Evolutionary conservation across 2,113 vertebrate species (phyloP).

Genomic region (Cyanoramphus novaezelandiae): DNA sequence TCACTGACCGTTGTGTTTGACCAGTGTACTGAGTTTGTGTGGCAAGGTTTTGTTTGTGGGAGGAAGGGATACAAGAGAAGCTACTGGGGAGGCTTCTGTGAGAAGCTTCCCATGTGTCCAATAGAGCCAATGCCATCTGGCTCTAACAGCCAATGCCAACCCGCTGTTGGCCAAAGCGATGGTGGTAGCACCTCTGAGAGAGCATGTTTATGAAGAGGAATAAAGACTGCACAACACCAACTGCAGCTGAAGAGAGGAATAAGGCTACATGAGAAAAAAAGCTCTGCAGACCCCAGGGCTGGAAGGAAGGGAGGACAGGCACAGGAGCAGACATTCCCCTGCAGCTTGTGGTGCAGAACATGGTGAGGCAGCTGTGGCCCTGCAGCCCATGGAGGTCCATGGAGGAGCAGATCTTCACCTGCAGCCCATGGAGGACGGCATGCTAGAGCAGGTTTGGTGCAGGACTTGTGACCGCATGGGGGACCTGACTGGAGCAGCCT

Average conservation of each 20-base stretch:
- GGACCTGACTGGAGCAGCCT: too few relatives aligned
- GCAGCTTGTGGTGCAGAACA: fast-evolving
- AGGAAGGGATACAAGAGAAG: background rate
- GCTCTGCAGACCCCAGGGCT: background rate
- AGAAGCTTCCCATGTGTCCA: background rate
- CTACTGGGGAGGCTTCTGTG: background rate
- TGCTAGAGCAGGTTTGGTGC: too few relatives aligned
- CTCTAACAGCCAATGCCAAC: background rate
- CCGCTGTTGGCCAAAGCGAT: fast-evolving
- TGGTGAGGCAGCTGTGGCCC: background rate
- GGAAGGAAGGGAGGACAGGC: background rate
- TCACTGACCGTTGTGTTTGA: background rate
- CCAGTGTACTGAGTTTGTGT: background rate
- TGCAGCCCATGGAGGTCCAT: background rate
- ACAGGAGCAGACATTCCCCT: fast-evolving
- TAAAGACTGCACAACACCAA: background rate
- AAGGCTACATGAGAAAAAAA: background rate
- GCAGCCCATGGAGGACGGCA: too few relatives aligned
- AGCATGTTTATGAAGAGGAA: fast-evolving
- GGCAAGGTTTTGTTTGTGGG: background rate
- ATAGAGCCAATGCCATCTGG: fast-evolving
- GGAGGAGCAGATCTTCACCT: too few relatives aligned
- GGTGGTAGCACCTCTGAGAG: background rate
- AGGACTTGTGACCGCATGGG: too few relatives aligned
- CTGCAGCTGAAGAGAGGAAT: background rate